Evolutionary conservation across 2,797 vertebrate genomes (phyloP), one percentile per base, ranked within the genome.

Genomic region (Ctenopoma multispine): DNA sequence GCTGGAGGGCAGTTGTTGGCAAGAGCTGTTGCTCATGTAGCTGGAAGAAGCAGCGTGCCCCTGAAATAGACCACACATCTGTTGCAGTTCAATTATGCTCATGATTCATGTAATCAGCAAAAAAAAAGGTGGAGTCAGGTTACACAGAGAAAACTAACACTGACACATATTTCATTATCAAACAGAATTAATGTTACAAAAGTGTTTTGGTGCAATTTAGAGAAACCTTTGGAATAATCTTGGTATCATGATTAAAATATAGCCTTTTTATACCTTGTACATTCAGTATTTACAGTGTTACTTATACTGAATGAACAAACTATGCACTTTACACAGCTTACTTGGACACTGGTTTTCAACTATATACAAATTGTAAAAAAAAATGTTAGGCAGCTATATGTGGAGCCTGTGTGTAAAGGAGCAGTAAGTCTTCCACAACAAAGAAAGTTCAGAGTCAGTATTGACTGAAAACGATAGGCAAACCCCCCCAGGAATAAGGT

Each of bases 361-460:
- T 67, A 47, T n/a, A 51, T 9, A 58, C 48, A 41, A 40, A 63
- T 60, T 57, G 20, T 54, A 38, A 54, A 50, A 56, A 56, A 71
- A 11, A 71, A 9, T 14, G 56, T 44, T 44, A 66, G 69, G 75
- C 78, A 69, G 47, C 49, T 53, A 56, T 59, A 57, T 44, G 48
- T 63, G 54, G 50, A 72, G 64, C 57, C 31, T 75, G 27, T 72
- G 72, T 81, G 71, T 24, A 69, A 82, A 87, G 77, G 82, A 73
- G 79, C 74, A 23, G 77, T 75, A 86, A 91, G 88, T 89, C 73
- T 71, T 77, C 63, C 77, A 85, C 84, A 88, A 91, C 89, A 93
- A 92, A 92, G 92, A 93, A 94, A 93, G 93, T 95, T 94, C 90
- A 94, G 80, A 87, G 87, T 88, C 81, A 81, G 88, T 91, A 94